A percentile compares a stretch with the other conserved stretches of the same genome.
Evolutionary conservation across 2,888 invertebrate species (phyloP).

Genomic region (Hemithea aestivaria): DNA sequence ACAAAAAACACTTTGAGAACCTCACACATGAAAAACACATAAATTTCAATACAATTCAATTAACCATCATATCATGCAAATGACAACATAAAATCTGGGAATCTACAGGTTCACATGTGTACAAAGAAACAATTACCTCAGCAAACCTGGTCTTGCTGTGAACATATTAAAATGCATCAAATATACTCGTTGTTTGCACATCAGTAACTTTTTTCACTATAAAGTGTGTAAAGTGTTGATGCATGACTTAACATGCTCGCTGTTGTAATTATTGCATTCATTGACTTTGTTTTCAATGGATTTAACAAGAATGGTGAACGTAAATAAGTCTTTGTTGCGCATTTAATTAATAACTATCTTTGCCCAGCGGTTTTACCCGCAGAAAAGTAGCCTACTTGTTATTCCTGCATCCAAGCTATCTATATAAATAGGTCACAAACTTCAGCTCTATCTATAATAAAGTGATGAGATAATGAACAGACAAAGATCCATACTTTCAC

Average conservation of each 20-base stretch:
- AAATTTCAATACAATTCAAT: conserved; percentile 3
- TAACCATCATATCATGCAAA: conserved; percentile 3
- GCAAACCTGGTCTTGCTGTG: conserved; percentile 19
- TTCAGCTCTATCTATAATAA: too few species aligned
- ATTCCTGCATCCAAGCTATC: too few species aligned
- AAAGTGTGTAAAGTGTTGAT: conserved; percentile 33
- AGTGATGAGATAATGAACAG: too few species aligned
- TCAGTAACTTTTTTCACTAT: conserved; percentile 19
- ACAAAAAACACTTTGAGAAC: too few species aligned
- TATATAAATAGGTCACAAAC: too few species aligned
- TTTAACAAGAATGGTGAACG: too few species aligned
- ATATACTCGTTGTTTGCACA: conserved; percentile 25
- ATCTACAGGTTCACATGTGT: conserved; percentile 14
- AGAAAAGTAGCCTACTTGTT: too few species aligned
- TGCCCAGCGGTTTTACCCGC: too few species aligned
- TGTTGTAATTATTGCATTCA: conserved; percentile 34
- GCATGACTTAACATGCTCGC: conserved; percentile 34
- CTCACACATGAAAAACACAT: too few species aligned
- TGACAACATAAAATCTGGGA: conserved; percentile 5
- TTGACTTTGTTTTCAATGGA: conserved; percentile 22
- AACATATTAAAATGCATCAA: conserved; percentile 19
- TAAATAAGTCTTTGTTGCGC: too few species aligned
- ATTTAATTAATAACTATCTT: too few species aligned
- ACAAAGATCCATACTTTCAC: too few species aligned
- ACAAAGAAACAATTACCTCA: conserved; percentile 18